These are phyloP conservation scores for Cyclopterus lumpus DNA, from an alignment of 2,797 vertebrate genomes.

Conservation along the genomic window DNA sequence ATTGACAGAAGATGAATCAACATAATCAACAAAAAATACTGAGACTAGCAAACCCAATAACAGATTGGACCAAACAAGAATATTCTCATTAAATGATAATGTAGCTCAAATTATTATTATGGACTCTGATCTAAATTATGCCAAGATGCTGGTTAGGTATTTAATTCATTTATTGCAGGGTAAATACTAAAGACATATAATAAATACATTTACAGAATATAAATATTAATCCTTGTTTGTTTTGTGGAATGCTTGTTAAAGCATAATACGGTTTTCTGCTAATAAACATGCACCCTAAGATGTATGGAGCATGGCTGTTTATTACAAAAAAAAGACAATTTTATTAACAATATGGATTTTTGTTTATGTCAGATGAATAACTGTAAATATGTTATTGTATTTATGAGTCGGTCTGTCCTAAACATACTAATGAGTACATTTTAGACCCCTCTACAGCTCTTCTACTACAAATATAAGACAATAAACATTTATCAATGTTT, in stretches of 20 bases:
- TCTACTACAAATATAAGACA: neutral
- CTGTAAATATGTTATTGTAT: neutral
- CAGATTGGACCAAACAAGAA: neutral
- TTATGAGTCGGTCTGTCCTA: neutral
- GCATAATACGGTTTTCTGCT: constrained; percentile 21
- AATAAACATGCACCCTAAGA: constrained; percentile 38
- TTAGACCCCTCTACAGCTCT: neutral
- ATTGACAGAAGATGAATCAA: neutral
- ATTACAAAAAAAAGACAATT: neutral
- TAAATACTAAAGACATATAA: neutral
- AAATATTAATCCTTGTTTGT: neutral
- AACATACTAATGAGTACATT: neutral
- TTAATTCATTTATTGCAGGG: constrained; percentile 3
- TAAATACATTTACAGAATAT: neutral
- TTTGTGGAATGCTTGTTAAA: constrained; percentile 22
- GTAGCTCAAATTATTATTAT: neutral
- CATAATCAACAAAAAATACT: neutral
- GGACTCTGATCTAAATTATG: neutral
- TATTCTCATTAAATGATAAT: neutral
- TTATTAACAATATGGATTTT: neutral
- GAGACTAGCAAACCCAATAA: neutral
- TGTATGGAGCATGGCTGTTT: neutral
- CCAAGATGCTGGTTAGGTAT: neutral
- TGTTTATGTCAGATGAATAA: neutral
- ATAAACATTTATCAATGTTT: neutral